Evolutionary conservation across 2,113 vertebrate species (phyloP), one percentile per base, ranked within the genome.

Genomic region (Bostrychus sinensis): DNA sequence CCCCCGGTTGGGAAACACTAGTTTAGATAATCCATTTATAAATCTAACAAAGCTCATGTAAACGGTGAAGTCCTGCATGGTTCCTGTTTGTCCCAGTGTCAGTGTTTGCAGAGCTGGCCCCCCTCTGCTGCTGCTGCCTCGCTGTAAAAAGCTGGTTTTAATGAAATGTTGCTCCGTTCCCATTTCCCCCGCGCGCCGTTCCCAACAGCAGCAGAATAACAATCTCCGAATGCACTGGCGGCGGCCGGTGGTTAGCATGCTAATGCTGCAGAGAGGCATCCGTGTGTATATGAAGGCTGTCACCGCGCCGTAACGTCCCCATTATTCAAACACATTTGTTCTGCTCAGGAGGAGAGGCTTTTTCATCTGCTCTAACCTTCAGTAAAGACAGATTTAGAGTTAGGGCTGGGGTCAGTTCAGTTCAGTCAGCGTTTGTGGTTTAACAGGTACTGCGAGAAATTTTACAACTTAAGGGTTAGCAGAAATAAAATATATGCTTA

Each of bases 31-130:
- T 46, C 43, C 10, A 12, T 46, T 13, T 20, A 9, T 11, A 6
- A 42, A 42, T 42, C n/a, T 42, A 42, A 42, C n/a, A 42, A 42
- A 42, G 39, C 39, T 17, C 16, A n/a, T n/a, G n/a, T 32, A 32
- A 32, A 32, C 30, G 8, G 5, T 5, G 5, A 32, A 32, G 30
- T 32, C 30, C 30, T 32, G 30, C 30, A 32, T n/a, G n/a, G n/a
- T n/a, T n/a, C n/a, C n/a, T n/a, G n/a, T n/a, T n/a, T n/a, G n/a
- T n/a, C n/a, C n/a, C 5, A 32, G 30, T 32, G 8, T 32, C 30
- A 32, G 30, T 32, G 30, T 32, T 32, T 32, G 30, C 30, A 32
- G 30, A 32, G 30, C 8, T 32, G 30, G 30, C 30, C 8, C 30
- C 8, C 30, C 30, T 8, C 8, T 8, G 30, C 30, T 32, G 5